A percentile compares a stretch with the other conserved stretches of the same genome.
Conservation (phyloP, 2,797 vertebrate species). For the Typhlichthys subterraneus region DNA sequence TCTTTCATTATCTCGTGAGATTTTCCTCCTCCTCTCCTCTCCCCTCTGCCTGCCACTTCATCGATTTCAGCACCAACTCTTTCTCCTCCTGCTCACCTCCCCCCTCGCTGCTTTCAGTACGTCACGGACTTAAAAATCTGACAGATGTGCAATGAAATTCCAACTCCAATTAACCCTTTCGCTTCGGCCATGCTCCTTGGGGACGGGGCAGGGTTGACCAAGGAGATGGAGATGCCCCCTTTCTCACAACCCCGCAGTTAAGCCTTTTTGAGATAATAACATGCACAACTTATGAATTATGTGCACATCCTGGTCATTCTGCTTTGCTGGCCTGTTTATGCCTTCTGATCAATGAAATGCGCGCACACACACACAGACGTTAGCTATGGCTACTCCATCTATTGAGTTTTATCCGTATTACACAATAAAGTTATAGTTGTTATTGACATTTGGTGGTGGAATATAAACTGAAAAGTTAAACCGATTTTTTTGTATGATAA, state of each 20-base stretch:
- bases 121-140: constrained; percentile 90
- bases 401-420: constrained; percentile 34
- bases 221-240: constrained; percentile 47
- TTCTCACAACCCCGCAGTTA: constrained; percentile 61
- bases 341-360: constrained; percentile 44
- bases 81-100: constrained; percentile 56
- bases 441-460: constrained; percentile 8
- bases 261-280: constrained; percentile 59
- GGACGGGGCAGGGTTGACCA: constrained; percentile 19
- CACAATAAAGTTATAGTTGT: constrained; percentile 9
- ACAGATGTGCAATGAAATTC: constrained; percentile 90
- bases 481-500: neutral
- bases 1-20: constrained; percentile 83
- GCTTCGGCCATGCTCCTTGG: constrained; percentile 57
- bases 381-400: constrained; percentile 26
- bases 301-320: constrained; percentile 40
- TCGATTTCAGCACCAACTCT: constrained; percentile 84
- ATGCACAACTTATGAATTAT: constrained; percentile 56
- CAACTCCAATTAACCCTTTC: constrained; percentile 87
- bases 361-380: constrained; percentile 5
- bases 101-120: constrained; percentile 76
- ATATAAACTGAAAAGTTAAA: neutral
- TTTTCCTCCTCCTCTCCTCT: constrained; percentile 74
- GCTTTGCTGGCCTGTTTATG: constrained; percentile 45
- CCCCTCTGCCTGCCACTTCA: constrained; percentile 82